Base-by-base conservation (phyloP, 53 echinoderm and acorn worm species). In the Patiria pectinifera region DNA sequence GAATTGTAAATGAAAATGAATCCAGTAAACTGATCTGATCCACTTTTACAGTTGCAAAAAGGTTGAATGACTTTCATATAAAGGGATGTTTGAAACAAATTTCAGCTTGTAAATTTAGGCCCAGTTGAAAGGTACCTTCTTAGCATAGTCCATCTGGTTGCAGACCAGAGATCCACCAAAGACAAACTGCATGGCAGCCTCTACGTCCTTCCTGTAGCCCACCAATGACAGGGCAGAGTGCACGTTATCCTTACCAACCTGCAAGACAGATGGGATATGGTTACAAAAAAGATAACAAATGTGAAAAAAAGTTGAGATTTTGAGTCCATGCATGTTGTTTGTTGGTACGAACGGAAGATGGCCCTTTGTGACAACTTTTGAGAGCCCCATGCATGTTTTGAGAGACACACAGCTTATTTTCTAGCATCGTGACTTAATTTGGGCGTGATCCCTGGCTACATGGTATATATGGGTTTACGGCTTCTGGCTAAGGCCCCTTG, bases 201-300 rank as follows among this genome's bases (percentile, higher is more conserved):
- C 89, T 8, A 99, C 89, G 48, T 97, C 95, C 82, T 94, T 95
- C 94, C 95, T 94, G 83, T 92, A 99, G 11, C 96, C 99, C 44
- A 99, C 95, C 62, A 99, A 91, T 2, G 99, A 97, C 85, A 99
- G 91, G 48, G 99, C 99, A n/a, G 95, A 95, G 62, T 95, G 74
- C 11, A 99, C 99, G 89, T 99, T 99, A 18, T 93, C 95, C 71
- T 96, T 95, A 18, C 99, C 99, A 80, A 99, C 99, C 99, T 99
- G 76, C n/a, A 59, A 4, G 49, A 79, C 46, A 66, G 66, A 23
- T 4, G 24, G 24, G 3, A 23, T 53, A 53, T 8, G 53, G 8
- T 53, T 53, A 53, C 53, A 53, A 53, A 53, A 53, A 0, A 53
- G 35, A 35, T 35, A 53, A 53, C 0, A 8, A 53, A 53, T 53